Base-by-base conservation (phyloP, 2,113 vertebrate genomes). In the Taurulus bubalis region DNA sequence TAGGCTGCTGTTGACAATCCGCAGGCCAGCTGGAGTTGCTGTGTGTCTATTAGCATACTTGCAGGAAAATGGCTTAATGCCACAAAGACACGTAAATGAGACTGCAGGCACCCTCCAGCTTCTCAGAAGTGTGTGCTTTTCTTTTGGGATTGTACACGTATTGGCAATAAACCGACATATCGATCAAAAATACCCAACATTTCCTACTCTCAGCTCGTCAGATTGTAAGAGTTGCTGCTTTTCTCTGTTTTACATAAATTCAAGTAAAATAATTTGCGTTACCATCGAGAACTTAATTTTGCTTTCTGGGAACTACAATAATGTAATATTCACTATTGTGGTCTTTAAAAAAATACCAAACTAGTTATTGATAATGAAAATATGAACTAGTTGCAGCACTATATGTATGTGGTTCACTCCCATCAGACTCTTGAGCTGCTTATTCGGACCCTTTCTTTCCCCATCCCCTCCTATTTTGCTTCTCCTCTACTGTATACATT, bases 1-100 rank as follows among this genome's bases (percentile, higher is more conserved):
- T 69, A 82, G 77, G 74, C 89, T 84, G 80, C 84, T 90, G 90
- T 89, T 93, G 91, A 90, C 82, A 79, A 70, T 83, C 71, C 67
- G 34, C 91, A 83, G 88, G 85, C 89, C 91, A 91, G 86, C 93
- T 90, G 94, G 85, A 87, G 87, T 64, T 71, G 72, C 82, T 81
- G 86, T 74, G 77, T 85, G 70, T 75, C 67, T 87, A 24, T 75
- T 45, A 73, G 30, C 28, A 49, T 75, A 58, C 68, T 18, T 34
- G 38, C 14, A 65, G 38, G 75, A 77, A 67, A 82, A 77, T 71
- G 78, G 88, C 71, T 76, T 80, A 42, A 40, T 83, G 77, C 79
- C 74, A 86, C 42, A 59, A 65, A 80, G 70, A 85, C 14, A 28
- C 38, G 51, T 66, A 58, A 65, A 59, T 56, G 63, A 71, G 53